phyloP scores from a whole-genome alignment of 37 sponge, comb jelly and placozoan genomes.

The Ephydatia muelleri region DNA sequence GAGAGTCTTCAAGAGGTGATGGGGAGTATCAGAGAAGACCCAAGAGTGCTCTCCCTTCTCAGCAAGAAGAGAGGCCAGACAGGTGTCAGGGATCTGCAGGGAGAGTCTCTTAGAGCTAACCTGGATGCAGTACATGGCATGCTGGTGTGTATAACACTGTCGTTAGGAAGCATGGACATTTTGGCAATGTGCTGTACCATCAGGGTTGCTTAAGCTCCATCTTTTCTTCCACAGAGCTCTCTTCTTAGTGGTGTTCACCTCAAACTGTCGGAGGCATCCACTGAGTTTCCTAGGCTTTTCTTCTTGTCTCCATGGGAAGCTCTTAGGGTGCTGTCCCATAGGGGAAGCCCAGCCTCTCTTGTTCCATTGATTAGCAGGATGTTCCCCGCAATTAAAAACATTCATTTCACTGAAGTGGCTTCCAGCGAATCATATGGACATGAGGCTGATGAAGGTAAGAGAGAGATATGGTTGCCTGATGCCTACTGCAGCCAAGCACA shows the following conservation, averaged over 20 bases:
- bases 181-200: background rate
- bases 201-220: background rate
- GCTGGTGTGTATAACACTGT: constrained; percentile 22
- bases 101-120: constrained; percentile 48
- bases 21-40: constrained; percentile 46
- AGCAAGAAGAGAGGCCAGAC: constrained; percentile 62
- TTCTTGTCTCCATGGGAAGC: constrained; percentile 39
- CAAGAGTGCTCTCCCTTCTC: constrained; percentile 54
- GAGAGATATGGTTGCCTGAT: too few relatives aligned
- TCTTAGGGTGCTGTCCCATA: constrained; percentile 23
- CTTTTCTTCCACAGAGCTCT: constrained; percentile 8
- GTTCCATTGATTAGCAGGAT: constrained; percentile 45
- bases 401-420: constrained; percentile 16
- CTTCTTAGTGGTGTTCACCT: constrained; percentile 12
- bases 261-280: constrained; percentile 13
- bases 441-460: constrained; percentile 1
- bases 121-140: constrained; percentile 6
- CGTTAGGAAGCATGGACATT: background rate
- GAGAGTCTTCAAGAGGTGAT: constrained; percentile 45
- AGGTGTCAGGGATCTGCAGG: constrained; percentile 78
- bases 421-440: background rate
- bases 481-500: too few relatives aligned
- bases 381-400: constrained; percentile 41
- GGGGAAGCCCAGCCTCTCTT: constrained; percentile 34
- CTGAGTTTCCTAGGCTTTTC: constrained; percentile 47